Conservation (phyloP, 2,888 invertebrate species). For the Phaonia tiefii region DNA sequence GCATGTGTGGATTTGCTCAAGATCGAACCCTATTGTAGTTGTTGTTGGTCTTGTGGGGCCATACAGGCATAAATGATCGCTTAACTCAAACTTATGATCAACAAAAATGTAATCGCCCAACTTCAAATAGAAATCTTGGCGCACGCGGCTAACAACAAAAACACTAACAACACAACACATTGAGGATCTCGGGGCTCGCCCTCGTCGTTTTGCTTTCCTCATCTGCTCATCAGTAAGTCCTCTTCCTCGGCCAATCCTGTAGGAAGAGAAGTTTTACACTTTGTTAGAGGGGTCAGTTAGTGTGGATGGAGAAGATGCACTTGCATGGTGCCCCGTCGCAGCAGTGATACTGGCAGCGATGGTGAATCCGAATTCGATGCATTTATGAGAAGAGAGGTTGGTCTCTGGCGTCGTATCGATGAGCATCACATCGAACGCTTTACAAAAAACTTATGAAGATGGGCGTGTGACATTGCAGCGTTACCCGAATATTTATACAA, state of each 20-base stretch:
- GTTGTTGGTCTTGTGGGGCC: not conserved
- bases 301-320: conserved; percentile 47
- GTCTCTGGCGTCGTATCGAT: conserved; percentile 68
- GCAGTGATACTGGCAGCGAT: conserved; percentile 65
- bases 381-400: conserved; percentile 67
- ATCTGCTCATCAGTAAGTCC: not conserved
- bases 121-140: conserved; percentile 66
- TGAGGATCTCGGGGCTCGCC: not conserved
- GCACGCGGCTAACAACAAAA: conserved; percentile 67
- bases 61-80: conserved; percentile 46
- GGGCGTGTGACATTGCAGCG: conserved; percentile 80
- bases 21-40: conserved; percentile 11
- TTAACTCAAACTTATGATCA: conserved; percentile 46
- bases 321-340: conserved; percentile 60
- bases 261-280: conserved; percentile 59
- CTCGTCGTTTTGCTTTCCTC: conserved; percentile 4
- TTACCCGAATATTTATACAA: conserved; percentile 58
- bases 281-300: conserved; percentile 66
- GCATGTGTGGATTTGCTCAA: conserved; percentile 16
- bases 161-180: not conserved
- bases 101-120: conserved; percentile 56
- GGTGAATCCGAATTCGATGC: conserved; percentile 51
- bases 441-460: conserved; percentile 70
- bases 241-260: conserved; percentile 52
- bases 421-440: conserved; percentile 71